Base-by-base conservation (phyloP, 2,888 invertebrate genomes). In the Hyposoter didymator region DNA sequence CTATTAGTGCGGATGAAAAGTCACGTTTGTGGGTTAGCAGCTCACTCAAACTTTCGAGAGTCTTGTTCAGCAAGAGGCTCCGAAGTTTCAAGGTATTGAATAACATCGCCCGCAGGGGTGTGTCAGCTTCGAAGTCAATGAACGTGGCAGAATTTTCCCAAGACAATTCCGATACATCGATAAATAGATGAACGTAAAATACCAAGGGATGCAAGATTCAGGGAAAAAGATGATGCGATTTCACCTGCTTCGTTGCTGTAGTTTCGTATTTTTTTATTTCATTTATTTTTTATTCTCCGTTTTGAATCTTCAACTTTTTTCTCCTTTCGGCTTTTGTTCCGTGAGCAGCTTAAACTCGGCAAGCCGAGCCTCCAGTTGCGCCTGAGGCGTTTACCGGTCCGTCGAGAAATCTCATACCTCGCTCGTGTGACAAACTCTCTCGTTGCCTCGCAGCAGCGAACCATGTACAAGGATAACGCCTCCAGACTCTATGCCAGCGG, bases 381-480 rank as follows among this genome's bases (percentile, higher is more conserved):
- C 88, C 87, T 62, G 73, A 49, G 84, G 85, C 85, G 47, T 79
- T 47, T 43, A 47, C 32, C 55, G 78, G 80, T 81, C 78, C 83
- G 35, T 73, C 79, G 78, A 82, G 84, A 85, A 87, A 85, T 87
- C 84, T 85, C 85, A 85, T 87, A 72, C 84, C 78, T 73, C 74
- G 64, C 78, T 67, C 69, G 62, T 73, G 80, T 78, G 75, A 83
- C 87, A 85, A 87, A 85, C 78, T 87, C 80, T 55, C 64, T 74
- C 82, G 78, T 67, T 87, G 66, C 78, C 55, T 62, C 69, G 69
- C 79, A n/a, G 85, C 45, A 78, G 69, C 79, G 84, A 39, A 39
- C 83, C 85, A 59, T 49, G n/a, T 87, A 81, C 82, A 83, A 86
- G 83, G 83, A 86, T 84, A 87, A 84, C 78, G 84, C 87, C 81